Percentiles rank a stretch among this genome's conserved stretches.
Conservation (phyloP, 2,113 vertebrate species). For the Megatriorchis doriae region DNA sequence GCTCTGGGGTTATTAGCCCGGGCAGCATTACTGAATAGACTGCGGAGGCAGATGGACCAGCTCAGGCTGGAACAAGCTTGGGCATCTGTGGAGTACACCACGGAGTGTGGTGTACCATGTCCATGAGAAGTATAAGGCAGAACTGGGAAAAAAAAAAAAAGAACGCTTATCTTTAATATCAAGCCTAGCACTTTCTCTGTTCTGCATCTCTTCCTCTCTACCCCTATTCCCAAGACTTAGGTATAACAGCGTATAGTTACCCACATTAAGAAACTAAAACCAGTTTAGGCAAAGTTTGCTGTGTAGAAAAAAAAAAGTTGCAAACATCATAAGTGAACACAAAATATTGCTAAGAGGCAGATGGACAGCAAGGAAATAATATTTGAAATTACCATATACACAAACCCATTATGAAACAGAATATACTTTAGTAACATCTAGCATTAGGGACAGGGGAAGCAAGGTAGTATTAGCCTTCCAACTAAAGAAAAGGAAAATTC, state of each 20-base stretch:
- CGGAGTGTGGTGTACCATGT: background rate
- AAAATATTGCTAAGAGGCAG: slow-evolving; percentile 9
- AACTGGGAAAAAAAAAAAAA: background rate
- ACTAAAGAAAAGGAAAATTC: background rate
- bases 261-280: slow-evolving; percentile 30
- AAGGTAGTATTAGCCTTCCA: background rate
- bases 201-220: background rate
- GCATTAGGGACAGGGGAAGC: background rate
- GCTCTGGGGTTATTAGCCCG: background rate
- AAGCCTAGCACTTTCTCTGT: background rate
- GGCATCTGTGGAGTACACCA: background rate
- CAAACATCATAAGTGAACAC: background rate
- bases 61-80: slow-evolving; percentile 14
- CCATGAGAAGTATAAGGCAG: background rate
- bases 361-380: background rate
- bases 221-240: background rate
- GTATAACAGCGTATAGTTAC: background rate
- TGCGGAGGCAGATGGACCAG: background rate
- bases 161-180: background rate
- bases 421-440: background rate
- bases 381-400: background rate
- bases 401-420: background rate
- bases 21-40: background rate
- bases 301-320: background rate
- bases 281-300: slow-evolving; percentile 8